Conservation (phyloP, 2,888 invertebrate genomes). For the Lottia gigantea region DNA sequence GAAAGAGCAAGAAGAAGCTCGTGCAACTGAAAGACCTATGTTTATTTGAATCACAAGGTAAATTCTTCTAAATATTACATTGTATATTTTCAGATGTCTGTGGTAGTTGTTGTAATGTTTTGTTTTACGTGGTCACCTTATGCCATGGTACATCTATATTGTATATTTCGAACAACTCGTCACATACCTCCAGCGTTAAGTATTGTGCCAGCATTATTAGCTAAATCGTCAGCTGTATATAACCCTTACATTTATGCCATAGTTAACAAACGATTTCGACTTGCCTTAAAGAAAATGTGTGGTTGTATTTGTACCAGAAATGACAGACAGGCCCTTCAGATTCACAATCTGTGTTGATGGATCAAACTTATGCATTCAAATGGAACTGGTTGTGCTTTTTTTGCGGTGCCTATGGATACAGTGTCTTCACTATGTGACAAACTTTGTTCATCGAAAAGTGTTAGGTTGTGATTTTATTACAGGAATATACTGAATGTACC, state of each 20-base stretch:
- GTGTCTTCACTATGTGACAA: too few species aligned
- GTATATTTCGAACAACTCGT: slow-evolving; percentile 21
- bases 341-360: slow-evolving; percentile 13
- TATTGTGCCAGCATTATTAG: slow-evolving; percentile 39
- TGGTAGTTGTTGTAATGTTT: slow-evolving; percentile 34
- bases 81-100: slow-evolving; percentile 33
- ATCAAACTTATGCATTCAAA: not conserved
- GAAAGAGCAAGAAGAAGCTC: too few species aligned
- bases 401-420: too few species aligned
- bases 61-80: not conserved
- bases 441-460: too few species aligned
- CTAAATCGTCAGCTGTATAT: slow-evolving; percentile 44
- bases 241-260: slow-evolving; percentile 45
- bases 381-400: not conserved
- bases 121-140: slow-evolving; percentile 39
- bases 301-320: slow-evolving; percentile 19
- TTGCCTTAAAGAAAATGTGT: slow-evolving; percentile 30
- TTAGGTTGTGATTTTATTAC: too few species aligned
- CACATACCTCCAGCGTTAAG: not conserved
- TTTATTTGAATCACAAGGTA: too few species aligned
- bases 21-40: too few species aligned
- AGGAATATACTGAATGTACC: too few species aligned
- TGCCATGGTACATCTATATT: slow-evolving; percentile 32
- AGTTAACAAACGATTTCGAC: slow-evolving; percentile 34
- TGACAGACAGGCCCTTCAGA: slow-evolving; percentile 15